phyloP scores from a whole-genome alignment of 2,888 invertebrate species.

The Dryococelus australis region DNA sequence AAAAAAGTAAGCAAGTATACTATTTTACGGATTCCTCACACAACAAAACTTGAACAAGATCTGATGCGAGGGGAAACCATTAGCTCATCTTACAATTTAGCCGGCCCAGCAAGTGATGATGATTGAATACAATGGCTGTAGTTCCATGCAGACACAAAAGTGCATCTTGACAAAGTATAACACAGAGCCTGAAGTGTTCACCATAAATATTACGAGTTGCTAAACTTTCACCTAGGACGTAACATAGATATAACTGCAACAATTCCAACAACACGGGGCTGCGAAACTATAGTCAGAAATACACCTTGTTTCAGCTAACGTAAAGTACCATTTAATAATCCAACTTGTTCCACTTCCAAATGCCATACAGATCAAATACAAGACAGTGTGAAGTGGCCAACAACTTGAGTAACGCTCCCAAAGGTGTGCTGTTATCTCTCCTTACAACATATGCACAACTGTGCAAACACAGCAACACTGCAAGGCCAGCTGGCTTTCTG shows the following conservation, averaged over 20 bases:
- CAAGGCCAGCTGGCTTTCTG: no score
- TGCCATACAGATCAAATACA: no score
- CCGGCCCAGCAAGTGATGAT: background rate
- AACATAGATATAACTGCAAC: background rate
- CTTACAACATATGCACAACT: no score
- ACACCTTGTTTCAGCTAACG: background rate
- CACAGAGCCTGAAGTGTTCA: constrained; percentile 22
- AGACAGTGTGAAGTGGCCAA: no score
- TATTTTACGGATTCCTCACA: background rate
- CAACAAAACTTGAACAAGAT: background rate
- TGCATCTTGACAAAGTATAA: constrained; percentile 27
- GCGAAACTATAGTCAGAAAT: background rate
- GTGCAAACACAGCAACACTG: no score
- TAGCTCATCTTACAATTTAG: background rate
- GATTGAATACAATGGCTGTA: background rate
- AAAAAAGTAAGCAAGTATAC: background rate
- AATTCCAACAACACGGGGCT: background rate
- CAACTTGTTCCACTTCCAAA: no score
- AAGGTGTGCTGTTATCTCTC: no score
- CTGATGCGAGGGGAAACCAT: background rate
- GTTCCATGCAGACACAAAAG: background rate
- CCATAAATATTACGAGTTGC: background rate
- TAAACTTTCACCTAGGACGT: background rate
- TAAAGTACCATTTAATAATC: no score
- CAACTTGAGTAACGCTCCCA: no score